These are phyloP conservation scores for Thalpophila matura DNA, from an alignment of 2,888 invertebrate species.

Conservation along the genomic window DNA sequence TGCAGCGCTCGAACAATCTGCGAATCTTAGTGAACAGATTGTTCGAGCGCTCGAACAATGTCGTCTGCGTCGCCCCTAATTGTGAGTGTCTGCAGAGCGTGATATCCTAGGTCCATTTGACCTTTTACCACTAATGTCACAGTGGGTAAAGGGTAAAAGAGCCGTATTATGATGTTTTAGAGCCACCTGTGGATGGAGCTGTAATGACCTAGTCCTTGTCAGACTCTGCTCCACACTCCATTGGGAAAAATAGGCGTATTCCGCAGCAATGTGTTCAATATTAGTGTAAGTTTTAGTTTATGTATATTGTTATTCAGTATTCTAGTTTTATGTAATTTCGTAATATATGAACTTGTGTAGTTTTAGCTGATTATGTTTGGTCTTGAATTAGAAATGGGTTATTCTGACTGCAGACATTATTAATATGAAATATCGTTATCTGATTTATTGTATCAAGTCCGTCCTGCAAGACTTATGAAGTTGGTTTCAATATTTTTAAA, in stretches of 20 bases:
- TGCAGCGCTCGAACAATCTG: too few species aligned
- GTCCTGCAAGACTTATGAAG: conserved; percentile 52
- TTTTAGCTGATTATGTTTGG: conserved; percentile 16
- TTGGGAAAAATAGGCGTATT: background rate
- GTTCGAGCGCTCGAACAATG: too few species aligned
- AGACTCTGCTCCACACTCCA: background rate
- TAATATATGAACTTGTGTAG: conserved; percentile 22
- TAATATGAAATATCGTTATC: background rate
- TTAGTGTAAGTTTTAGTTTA: conserved; percentile 46
- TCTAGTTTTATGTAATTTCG: conserved; percentile 29
- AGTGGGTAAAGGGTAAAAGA: too few species aligned
- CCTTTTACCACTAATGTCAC: background rate
- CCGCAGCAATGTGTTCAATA: background rate
- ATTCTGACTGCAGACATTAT: background rate
- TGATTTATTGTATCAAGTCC: conserved; percentile 51
- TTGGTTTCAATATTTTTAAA: conserved; percentile 41
- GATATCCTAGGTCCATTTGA: background rate
- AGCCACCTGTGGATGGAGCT: too few species aligned
- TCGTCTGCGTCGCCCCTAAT: too few species aligned
- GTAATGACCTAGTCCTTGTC: too few species aligned
- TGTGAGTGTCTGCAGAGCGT: background rate
- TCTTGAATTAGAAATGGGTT: background rate
- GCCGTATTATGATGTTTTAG: too few species aligned
- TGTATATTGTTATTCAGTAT: conserved; percentile 29
- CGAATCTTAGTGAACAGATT: too few species aligned